Percentiles rank a stretch among this genome's conserved stretches.
Conservation (phyloP, 2,888 invertebrate species). For the Rapana venosa region DNA sequence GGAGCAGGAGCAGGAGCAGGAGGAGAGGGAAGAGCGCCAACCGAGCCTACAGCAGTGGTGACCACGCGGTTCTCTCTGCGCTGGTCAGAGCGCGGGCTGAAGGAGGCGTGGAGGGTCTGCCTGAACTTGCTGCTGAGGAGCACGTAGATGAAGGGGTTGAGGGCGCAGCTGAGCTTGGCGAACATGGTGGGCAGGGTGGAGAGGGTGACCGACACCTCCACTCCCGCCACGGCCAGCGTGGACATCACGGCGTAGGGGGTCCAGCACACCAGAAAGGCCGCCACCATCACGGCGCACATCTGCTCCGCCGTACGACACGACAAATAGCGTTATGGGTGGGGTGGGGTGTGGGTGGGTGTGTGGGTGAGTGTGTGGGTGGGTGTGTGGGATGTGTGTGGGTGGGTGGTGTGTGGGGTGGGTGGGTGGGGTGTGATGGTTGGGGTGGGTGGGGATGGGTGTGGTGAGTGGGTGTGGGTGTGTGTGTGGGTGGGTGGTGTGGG, state of each 20-base stretch:
- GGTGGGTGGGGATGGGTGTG: too few species aligned
- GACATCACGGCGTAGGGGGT: constrained; percentile 53
- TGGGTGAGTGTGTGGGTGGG: too few species aligned
- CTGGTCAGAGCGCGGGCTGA: background rate
- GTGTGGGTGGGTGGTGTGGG: too few species aligned
- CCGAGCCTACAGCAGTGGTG: background rate
- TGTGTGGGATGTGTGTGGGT: too few species aligned
- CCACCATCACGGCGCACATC: constrained; percentile 52
- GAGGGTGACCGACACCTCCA: constrained; percentile 25
- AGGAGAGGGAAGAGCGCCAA: too few species aligned
- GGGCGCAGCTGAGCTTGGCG: constrained; percentile 52
- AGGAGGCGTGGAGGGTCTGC: constrained; percentile 31
- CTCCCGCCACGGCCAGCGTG: constrained; percentile 35
- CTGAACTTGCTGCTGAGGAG: constrained; percentile 48
- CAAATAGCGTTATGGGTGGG: too few species aligned
- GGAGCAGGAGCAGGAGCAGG: background rate
- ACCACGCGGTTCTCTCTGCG: background rate
- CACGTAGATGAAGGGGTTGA: constrained; percentile 53
- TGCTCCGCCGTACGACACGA: background rate
- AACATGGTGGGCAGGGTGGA: constrained; percentile 55
- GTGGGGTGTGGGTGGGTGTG: too few species aligned
- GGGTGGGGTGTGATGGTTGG: too few species aligned
- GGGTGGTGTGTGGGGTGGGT: too few species aligned
- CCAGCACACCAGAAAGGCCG: constrained; percentile 49
- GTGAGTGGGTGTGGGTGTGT: too few species aligned